A percentile compares a stretch with the other conserved stretches of the same genome.
These are phyloP conservation scores for Melanotaenia maccullochi DNA, from an alignment of 2,797 vertebrate genomes.

Conservation along the genomic window DNA sequence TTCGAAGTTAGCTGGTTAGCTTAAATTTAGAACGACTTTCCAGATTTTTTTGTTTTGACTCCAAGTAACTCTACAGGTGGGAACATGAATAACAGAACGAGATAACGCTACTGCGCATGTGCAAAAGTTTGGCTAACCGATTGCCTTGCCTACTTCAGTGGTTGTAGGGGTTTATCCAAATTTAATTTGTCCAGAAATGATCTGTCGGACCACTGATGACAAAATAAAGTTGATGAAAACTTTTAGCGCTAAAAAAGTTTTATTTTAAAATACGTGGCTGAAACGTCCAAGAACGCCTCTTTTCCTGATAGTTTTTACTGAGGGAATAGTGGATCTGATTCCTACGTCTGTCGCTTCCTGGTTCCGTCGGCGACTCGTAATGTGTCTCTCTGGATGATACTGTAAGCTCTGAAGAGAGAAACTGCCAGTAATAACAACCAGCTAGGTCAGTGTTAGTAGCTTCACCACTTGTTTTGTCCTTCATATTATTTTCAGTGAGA, in stretches of 20 bases:
- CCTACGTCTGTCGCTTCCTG: not conserved
- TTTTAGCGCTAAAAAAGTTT: not conserved
- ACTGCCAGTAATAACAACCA: not conserved
- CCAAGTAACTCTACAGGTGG: constrained; percentile 68
- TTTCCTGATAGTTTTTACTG: constrained; percentile 1
- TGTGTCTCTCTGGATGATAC: not conserved
- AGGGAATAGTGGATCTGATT: fast-evolving
- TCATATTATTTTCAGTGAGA: not conserved
- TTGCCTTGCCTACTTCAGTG: not conserved
- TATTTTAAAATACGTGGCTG: not conserved
- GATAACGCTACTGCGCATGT: constrained; percentile 52
- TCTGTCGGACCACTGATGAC: not conserved
- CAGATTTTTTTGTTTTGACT: constrained; percentile 73
- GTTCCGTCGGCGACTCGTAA: not conserved
- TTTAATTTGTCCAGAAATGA: fast-evolving
- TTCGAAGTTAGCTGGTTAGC: constrained; percentile 53
- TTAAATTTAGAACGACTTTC: constrained; percentile 57
- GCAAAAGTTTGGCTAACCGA: not conserved
- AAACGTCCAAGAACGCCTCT: fast-evolving
- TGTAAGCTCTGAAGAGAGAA: not conserved
- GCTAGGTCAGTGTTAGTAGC: not conserved
- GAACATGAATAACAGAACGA: constrained; percentile 54
- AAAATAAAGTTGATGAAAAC: not conserved
- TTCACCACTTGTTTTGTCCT: not conserved
- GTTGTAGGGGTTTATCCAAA: not conserved